These are phyloP conservation scores for Odontesthes bonariensis DNA, from an alignment of 2,113 vertebrate species.

Conservation along the genomic window DNA sequence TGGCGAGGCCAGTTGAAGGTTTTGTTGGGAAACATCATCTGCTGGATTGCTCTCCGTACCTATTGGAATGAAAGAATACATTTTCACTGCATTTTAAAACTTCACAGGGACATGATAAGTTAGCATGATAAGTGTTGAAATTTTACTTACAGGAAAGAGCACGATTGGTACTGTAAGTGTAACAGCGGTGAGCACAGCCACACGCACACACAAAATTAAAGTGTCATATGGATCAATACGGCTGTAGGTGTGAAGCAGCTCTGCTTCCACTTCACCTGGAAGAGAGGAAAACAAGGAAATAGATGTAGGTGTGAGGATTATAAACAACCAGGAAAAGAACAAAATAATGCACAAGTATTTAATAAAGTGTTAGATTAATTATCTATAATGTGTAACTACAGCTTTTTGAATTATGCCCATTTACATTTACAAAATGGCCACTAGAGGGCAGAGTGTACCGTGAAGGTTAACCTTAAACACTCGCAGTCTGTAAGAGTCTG, in stretches of 20 bases:
- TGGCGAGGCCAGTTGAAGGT: constrained; percentile 96
- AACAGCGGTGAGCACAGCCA: constrained; percentile 95
- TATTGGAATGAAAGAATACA: constrained; percentile 42
- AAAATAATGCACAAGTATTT: not conserved
- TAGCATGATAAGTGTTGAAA: not conserved
- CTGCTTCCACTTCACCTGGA: constrained; percentile 91
- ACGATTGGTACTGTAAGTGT: constrained; percentile 98
- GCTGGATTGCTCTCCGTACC: constrained; percentile 96
- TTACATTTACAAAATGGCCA: constrained; percentile 39
- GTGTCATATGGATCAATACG: constrained; percentile 91
- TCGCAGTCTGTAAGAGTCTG: not conserved
- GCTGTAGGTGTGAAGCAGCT: constrained; percentile 97
- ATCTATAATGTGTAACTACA: not conserved
- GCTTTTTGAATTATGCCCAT: not conserved
- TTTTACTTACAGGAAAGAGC: constrained; percentile 92
- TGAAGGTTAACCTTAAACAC: not conserved
- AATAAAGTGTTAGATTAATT: not conserved
- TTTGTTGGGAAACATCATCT: constrained; percentile 94
- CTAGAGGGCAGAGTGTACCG: constrained; percentile 65
- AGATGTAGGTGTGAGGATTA: not conserved
- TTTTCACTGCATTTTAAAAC: not conserved
- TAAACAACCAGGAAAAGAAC: not conserved
- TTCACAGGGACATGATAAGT: not conserved
- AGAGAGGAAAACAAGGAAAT: constrained; percentile 26
- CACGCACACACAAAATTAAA: constrained; percentile 94